These are phyloP conservation scores for Petrocephalus zakoni DNA, from an alignment of 2,113 vertebrate species.

Conservation along the genomic window DNA sequence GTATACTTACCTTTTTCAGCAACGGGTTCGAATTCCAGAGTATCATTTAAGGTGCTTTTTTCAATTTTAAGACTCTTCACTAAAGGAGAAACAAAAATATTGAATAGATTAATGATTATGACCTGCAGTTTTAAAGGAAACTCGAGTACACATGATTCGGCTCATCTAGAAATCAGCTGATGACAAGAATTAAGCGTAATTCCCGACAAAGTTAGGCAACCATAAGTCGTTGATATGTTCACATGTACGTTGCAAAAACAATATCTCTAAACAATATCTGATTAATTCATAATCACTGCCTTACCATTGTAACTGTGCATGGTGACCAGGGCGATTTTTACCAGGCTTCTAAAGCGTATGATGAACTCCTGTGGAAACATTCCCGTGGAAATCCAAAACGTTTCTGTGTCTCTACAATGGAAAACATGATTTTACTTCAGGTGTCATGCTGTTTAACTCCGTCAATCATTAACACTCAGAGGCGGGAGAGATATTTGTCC, in stretches of 20 bases:
- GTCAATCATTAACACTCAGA: background rate
- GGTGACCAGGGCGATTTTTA: conserved; percentile 63
- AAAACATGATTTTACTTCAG: background rate
- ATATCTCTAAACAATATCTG: background rate
- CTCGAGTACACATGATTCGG: background rate
- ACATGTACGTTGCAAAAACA: background rate
- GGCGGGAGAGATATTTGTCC: background rate
- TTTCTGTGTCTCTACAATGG: conserved; percentile 65
- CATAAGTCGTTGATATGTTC: background rate
- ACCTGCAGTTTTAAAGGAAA: background rate
- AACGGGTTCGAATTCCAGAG: conserved; percentile 71
- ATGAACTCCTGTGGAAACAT: conserved; percentile 94
- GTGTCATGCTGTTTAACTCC: background rate
- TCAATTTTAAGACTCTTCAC: conserved; percentile 80
- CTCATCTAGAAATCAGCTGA: background rate
- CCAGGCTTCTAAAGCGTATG: conserved; percentile 68
- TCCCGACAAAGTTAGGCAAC: background rate
- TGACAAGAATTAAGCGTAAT: background rate
- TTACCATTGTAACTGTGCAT: conserved; percentile 82
- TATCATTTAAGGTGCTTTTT: conserved; percentile 68
- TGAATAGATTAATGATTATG: background rate
- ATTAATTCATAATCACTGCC: background rate
- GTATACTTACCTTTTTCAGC: conserved; percentile 73
- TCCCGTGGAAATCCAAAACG: conserved; percentile 90
- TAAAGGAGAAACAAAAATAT: conserved; percentile 41